These are phyloP conservation scores for Nilaparvata lugens DNA, from an alignment of 1,140 invertebrate genomes.

Conservation along the genomic window DNA sequence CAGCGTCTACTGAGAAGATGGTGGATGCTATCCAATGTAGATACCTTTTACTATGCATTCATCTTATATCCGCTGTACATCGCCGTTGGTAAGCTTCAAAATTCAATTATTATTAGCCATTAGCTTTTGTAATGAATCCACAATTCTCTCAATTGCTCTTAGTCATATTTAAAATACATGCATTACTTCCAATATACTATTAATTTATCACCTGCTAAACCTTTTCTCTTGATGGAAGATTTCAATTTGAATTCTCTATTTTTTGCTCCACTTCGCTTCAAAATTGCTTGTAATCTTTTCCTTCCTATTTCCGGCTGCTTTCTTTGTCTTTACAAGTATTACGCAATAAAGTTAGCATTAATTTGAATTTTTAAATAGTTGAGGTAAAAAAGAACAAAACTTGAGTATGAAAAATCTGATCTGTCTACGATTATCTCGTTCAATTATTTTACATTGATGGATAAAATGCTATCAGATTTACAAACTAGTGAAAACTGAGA, in stretches of 20 bases:
- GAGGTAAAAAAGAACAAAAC: no score
- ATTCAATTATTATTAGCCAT: neutral
- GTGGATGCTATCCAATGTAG: slow-evolving; percentile 62
- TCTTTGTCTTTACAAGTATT: slow-evolving; percentile 4
- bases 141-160: neutral
- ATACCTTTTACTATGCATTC: slow-evolving; percentile 64
- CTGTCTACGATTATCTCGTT: neutral
- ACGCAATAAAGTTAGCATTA: slow-evolving; percentile 1
- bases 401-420: neutral
- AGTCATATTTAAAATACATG: neutral
- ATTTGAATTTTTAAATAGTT: neutral
- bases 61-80: slow-evolving; percentile 62
- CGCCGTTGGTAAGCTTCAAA: slow-evolving; percentile 42
- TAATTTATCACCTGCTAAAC: no score
- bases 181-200: neutral
- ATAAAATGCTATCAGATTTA: no score
- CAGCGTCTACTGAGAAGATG: slow-evolving; percentile 51
- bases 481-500: no score
- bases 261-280: neutral
- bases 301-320: slow-evolving; percentile 19
- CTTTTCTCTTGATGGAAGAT: neutral
- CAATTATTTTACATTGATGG: neutral
- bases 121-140: neutral
- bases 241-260: neutral
- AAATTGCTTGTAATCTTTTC: slow-evolving; percentile 18